Conservation (phyloP, 2,113 vertebrate genomes). For the Lichenostomus cassidix region DNA sequence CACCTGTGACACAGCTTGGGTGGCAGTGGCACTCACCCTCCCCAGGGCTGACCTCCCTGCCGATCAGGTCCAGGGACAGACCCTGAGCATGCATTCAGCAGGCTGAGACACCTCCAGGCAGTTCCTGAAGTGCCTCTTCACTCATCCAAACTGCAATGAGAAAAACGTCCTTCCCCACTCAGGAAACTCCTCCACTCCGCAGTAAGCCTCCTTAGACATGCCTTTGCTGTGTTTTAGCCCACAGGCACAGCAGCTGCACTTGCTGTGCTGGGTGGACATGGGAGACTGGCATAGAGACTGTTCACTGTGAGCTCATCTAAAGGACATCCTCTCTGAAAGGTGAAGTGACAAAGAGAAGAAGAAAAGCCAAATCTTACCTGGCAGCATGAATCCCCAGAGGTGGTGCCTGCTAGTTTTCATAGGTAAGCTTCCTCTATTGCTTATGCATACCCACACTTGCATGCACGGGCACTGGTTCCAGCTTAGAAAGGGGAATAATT, state of each 20-base stretch:
- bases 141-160: background rate
- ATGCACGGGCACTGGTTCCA: background rate
- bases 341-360: background rate
- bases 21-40: background rate
- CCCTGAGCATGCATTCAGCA: background rate
- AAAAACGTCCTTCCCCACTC: background rate
- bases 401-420: background rate
- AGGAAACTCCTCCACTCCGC: background rate
- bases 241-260: background rate
- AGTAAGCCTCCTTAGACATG: conserved; percentile 24
- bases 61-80: background rate
- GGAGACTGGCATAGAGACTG: background rate
- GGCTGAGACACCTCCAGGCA: background rate
- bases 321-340: background rate
- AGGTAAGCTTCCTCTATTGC: background rate
- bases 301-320: background rate
- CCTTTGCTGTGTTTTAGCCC: background rate
- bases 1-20: background rate
- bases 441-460: background rate
- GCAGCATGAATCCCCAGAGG: conserved; percentile 2
- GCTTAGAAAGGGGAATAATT: background rate
- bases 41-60: background rate
- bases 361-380: conserved; percentile 58
- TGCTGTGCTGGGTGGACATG: background rate
- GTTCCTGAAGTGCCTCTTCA: background rate